These are phyloP conservation scores for Gallinago nigripennis DNA, from an alignment of 2,797 vertebrate species.

Conservation along the genomic window DNA sequence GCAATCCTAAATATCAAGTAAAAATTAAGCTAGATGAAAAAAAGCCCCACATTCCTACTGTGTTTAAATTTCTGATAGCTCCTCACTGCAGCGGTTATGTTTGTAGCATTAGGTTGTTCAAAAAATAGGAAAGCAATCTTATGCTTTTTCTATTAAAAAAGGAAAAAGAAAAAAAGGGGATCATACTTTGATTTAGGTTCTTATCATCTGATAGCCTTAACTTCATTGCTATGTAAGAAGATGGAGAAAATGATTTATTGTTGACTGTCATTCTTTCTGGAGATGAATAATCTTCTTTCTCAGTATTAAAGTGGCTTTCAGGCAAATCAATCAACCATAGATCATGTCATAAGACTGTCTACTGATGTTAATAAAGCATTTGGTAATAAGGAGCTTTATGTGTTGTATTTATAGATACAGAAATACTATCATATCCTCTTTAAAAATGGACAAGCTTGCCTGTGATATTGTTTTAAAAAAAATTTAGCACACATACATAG, in stretches of 20 bases:
- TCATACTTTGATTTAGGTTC: slow-evolving; percentile 72
- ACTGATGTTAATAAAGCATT: slow-evolving; percentile 78
- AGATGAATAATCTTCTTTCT: slow-evolving; percentile 76
- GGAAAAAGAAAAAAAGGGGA: background rate
- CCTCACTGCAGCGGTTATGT: background rate
- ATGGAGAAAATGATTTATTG: slow-evolving; percentile 74
- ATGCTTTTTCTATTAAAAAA: slow-evolving; percentile 8
- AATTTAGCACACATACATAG: background rate
- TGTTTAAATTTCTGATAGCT: background rate
- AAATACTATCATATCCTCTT: slow-evolving; percentile 44
- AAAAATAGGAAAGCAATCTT: slow-evolving; percentile 38
- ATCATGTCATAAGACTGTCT: slow-evolving; percentile 72
- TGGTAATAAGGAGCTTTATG: slow-evolving; percentile 73
- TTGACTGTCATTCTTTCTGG: slow-evolving; percentile 74
- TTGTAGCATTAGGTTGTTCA: background rate
- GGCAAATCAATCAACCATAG: slow-evolving; percentile 76
- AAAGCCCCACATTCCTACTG: background rate
- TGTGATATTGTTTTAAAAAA: slow-evolving; percentile 19
- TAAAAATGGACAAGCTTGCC: slow-evolving; percentile 20
- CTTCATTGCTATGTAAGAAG: slow-evolving; percentile 68
- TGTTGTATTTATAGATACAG: slow-evolving; percentile 70
- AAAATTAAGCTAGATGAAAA: background rate
- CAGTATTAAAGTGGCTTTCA: slow-evolving; percentile 77
- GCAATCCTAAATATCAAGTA: background rate
- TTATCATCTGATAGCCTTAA: slow-evolving; percentile 69